Evolutionary conservation across 1,140 invertebrate genomes (phyloP).

Genomic region (Drosophila murphyi): DNA sequence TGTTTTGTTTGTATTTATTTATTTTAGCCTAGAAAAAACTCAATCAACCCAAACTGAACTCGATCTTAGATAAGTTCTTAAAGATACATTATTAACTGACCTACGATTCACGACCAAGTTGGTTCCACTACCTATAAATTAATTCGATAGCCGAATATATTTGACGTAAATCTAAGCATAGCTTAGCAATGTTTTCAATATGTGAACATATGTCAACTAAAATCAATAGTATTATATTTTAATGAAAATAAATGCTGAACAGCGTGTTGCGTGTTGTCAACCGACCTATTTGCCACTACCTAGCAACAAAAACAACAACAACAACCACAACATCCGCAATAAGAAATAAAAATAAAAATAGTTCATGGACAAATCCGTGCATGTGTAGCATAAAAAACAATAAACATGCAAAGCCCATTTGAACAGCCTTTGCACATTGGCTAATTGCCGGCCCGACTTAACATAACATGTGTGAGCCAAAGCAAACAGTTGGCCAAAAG

Average conservation of each 20-base stretch:
- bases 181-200: conserved; percentile 16
- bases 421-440: not conserved
- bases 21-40: too few species aligned
- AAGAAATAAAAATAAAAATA: not conserved
- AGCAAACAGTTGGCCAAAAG: too few species aligned
- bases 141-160: conserved; percentile 22
- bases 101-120: not conserved
- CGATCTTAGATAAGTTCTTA: not conserved
- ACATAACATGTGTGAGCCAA: too few species aligned
- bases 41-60: conserved; percentile 2
- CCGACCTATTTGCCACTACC: conserved; percentile 10
- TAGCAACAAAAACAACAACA: conserved; percentile 39
- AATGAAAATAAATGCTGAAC: conserved; percentile 45
- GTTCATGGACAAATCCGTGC: conserved; percentile 5
- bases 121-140: too few species aligned
- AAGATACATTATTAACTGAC: not conserved
- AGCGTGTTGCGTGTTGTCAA: conserved; percentile 41
- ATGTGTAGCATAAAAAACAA: conserved; percentile 3
- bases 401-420: conserved; percentile 22
- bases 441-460: too few species aligned
- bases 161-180: conserved; percentile 10
- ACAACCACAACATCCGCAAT: conserved; percentile 5
- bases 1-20: too few species aligned
- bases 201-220: conserved; percentile 7
- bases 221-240: conserved; percentile 45